Base-by-base conservation (phyloP, 2,113 vertebrate species). In the Corydoras maculifer region DNA sequence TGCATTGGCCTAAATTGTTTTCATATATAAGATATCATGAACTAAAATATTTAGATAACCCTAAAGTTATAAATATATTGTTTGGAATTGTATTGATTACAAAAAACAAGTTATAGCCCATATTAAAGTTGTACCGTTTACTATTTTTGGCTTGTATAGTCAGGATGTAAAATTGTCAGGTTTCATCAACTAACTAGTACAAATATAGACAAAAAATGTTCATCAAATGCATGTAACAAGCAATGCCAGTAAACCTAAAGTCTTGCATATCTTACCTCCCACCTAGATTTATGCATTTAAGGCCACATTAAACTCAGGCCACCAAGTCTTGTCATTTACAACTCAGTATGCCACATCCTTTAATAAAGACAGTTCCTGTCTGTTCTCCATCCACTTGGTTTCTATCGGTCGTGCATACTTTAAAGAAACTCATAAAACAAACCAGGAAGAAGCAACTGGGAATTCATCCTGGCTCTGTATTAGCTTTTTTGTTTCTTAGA, bases 381-480 rank as follows among this genome's bases (percentile, higher is more conserved):
- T 66, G 65, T 79, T 4, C 77, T 71, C 71, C 81, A 63, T 59
- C 35, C 65, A 66, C 66, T 32, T 9, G 35, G 14, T 7, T 35
- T 32, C 35, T 43, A 66, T 76, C 76, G 80, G 63, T 64, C 59
- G 79, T 70, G 75, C 80, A 68, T 77, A 70, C 74, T 81, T 69
- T 61, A 31, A 74, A 76, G 67, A 72, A 75, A 73, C 67, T 83
- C 80, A 77, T 80, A 75, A 84, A 79, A 84, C 70, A 80, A 79
- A 66, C 76, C 72, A 66, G 70, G 77, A 80, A 70, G 80, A 73
- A 65, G 32, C 54, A 29, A 57, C 8, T 31, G 55, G 30, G 63
- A 77, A 74, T 66, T 53, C 55, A n/a, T 64, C 32, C 61, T 76
- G 72, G 70, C 76, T 83, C 65, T 69, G 65, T 72, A 68, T 14